Conservation (phyloP, 2,888 invertebrate genomes). For the Mythimna loreyi region DNA sequence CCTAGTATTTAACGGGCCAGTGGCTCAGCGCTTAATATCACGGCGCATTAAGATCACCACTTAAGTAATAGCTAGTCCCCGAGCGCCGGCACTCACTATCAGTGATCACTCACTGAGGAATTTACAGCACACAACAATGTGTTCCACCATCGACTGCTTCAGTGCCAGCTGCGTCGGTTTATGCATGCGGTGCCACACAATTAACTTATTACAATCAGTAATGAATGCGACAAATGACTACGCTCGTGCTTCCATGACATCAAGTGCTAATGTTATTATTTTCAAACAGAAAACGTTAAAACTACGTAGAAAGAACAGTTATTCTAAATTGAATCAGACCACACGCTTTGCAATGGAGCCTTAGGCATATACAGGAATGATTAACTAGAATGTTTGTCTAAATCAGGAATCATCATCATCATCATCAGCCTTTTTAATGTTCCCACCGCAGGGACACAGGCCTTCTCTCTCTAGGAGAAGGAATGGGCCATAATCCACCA, state of each 20-base stretch:
- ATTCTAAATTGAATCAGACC: not conserved
- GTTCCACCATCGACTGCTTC: not conserved
- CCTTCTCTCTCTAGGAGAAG: too few relatives aligned
- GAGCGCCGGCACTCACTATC: slow-evolving; percentile 2
- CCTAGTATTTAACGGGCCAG: slow-evolving; percentile 28
- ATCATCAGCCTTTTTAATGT: too few relatives aligned
- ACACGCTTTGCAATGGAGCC: not conserved
- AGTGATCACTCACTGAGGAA: not conserved
- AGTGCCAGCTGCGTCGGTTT: not conserved
- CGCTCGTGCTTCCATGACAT: not conserved
- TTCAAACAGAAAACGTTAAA: not conserved
- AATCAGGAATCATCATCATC: not conserved
- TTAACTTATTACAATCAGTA: not conserved
- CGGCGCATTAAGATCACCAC: slow-evolving; percentile 30
- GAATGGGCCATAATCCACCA: too few relatives aligned
- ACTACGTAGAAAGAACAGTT: not conserved
- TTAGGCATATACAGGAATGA: not conserved
- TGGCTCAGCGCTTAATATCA: slow-evolving; percentile 37
- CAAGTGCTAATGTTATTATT: not conserved
- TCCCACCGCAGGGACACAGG: too few relatives aligned
- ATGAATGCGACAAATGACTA: slow-evolving; percentile 7
- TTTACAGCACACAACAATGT: not conserved
- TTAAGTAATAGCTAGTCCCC: slow-evolving; percentile 4
- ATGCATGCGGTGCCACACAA: not conserved
- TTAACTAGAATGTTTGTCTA: slow-evolving; percentile 2